Conservation (phyloP, 1,140 invertebrate genomes). For the Bombyx mandarina region DNA sequence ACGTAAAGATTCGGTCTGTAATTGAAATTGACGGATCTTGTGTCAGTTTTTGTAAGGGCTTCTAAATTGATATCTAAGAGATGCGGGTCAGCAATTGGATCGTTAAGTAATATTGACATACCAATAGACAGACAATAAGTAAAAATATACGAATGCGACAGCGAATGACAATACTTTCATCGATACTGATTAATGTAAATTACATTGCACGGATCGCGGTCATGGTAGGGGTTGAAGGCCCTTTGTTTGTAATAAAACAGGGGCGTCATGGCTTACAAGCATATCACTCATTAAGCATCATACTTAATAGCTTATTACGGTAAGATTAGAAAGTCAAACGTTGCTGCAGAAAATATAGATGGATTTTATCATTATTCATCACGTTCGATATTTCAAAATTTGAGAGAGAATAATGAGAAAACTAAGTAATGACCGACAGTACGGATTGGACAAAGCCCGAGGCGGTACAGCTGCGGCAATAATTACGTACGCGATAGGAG, state of each 20-base stretch:
- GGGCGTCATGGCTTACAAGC: conserved; percentile 44
- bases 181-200: too few species aligned
- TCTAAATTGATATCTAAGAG: conserved; percentile 35
- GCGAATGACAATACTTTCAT: too few species aligned
- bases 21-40: too few species aligned
- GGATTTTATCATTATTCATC: background rate
- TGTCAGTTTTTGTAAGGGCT: conserved; percentile 11
- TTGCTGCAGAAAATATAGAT: background rate
- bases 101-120: conserved; percentile 41
- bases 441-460: conserved; percentile 22
- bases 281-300: conserved; percentile 25
- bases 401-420: conserved; percentile 3
- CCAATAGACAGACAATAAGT: conserved; percentile 1
- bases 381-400: background rate
- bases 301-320: conserved; percentile 44
- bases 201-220: too few species aligned
- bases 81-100: conserved; percentile 45
- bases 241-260: conserved; percentile 24
- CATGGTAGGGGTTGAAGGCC: conserved; percentile 25
- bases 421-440: background rate
- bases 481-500: conserved; percentile 50
- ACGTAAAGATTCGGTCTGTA: too few species aligned
- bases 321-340: conserved; percentile 41
- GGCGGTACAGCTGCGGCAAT: conserved; percentile 45
- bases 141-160: background rate